Percentiles rank a stretch among this genome's conserved stretches.
Conservation (phyloP, 1,140 invertebrate genomes). For the Steinernema khuongi region DNA sequence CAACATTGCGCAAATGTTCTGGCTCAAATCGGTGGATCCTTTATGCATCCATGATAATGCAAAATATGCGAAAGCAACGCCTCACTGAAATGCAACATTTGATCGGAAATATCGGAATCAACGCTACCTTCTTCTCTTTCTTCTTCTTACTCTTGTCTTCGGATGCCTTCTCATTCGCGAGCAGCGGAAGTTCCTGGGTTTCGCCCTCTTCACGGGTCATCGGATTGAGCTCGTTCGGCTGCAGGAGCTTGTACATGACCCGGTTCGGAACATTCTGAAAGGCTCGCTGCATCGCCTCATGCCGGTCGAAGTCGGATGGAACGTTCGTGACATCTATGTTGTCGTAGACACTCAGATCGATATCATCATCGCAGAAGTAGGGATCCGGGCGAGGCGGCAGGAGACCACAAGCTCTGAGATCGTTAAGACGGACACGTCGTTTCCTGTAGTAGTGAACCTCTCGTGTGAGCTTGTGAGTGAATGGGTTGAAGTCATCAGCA, state of each 20-base stretch:
- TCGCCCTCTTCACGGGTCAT: background rate
- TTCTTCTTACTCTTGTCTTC: background rate
- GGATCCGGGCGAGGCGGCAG: background rate
- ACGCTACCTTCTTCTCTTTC: background rate
- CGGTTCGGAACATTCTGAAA: background rate
- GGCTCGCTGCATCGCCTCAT: background rate
- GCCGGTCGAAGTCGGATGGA: background rate
- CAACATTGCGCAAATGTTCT: no score
- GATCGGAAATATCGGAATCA: no score
- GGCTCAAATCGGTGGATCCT: no score
- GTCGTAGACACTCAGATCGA: constrained; percentile 3
- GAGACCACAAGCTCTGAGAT: background rate
- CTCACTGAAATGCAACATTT: no score
- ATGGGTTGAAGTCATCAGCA: constrained; percentile 1
- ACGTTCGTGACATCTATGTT: constrained; percentile 1
- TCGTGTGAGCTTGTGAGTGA: constrained; percentile 1
- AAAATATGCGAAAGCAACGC: no score
- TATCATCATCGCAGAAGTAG: constrained; percentile 3
- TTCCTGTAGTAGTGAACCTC: constrained; percentile 9
- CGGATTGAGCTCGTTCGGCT: background rate
- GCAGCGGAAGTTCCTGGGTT: background rate
- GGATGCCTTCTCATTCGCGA: background rate
- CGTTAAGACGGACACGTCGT: background rate
- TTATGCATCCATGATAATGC: no score
- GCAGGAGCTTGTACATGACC: background rate